Conservation (phyloP, 2,797 vertebrate genomes). For the Cetoscarus ocellatus region DNA sequence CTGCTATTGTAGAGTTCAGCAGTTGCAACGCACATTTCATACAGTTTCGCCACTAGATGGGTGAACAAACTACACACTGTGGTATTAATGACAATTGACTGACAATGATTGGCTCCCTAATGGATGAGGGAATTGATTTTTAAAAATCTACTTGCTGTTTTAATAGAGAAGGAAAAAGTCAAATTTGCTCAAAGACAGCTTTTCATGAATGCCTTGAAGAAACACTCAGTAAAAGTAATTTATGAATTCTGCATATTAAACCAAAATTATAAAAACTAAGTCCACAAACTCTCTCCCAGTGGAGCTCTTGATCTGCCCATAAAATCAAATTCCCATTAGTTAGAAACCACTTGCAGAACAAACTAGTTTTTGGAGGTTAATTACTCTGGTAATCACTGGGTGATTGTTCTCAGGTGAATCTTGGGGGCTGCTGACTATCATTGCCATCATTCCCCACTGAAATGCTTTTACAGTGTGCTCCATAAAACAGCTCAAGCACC, state of each 20-base stretch:
- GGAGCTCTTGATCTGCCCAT: conserved; percentile 12
- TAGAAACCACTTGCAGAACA: conserved; percentile 15
- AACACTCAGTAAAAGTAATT: background rate
- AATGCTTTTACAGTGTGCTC: conserved; percentile 25
- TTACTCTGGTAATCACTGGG: conserved; percentile 38
- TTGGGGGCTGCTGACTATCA: conserved; percentile 21
- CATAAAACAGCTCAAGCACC: conserved; percentile 23
- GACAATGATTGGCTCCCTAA: no score
- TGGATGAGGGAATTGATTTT: background rate
- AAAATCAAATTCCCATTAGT: conserved; percentile 37
- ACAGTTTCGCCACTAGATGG: no score
- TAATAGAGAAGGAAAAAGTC: background rate
- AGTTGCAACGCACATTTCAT: no score
- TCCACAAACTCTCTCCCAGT: background rate
- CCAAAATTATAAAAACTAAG: conserved; percentile 18
- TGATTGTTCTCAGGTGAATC: conserved; percentile 40
- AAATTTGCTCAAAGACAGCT: background rate
- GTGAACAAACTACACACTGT: no score
- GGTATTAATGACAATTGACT: no score
- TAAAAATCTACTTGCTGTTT: no score
- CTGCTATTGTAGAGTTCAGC: no score
- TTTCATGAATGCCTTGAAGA: background rate
- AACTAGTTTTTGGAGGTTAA: conserved; percentile 43
- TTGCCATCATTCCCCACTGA: conserved; percentile 27
- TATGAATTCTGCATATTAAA: conserved; percentile 4